Evolutionary conservation across 2,797 vertebrate species (phyloP).

Genomic region (Lacerta viridis): DNA sequence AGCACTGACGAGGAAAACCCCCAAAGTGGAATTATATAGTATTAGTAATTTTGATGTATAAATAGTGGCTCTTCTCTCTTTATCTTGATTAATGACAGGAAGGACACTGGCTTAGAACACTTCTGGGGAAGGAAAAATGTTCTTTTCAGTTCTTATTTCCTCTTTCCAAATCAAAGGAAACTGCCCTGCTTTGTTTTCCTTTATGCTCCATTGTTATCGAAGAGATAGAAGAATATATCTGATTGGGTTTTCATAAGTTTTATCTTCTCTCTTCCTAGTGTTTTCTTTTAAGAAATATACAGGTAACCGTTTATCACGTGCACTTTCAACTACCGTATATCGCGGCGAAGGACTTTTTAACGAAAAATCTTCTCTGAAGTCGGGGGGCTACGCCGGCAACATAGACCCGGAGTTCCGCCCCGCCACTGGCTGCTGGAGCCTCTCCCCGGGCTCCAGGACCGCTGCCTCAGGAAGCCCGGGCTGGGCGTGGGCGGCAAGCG

Average conservation of each 20-base stretch:
- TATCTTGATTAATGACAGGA: constrained; percentile 11
- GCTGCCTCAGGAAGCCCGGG: too few relatives aligned
- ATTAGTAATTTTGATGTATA: not conserved
- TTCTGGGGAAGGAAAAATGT: not conserved
- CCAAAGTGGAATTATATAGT: not conserved
- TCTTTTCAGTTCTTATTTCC: not conserved
- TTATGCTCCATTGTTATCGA: not conserved
- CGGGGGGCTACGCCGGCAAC: too few relatives aligned
- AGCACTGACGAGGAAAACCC: not conserved
- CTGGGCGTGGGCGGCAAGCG: too few relatives aligned
- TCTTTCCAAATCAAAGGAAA: not conserved
- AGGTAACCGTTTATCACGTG: too few relatives aligned
- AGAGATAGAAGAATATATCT: not conserved
- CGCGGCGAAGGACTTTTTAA: too few relatives aligned
- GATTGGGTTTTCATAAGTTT: not conserved
- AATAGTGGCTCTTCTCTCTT: constrained; percentile 31
- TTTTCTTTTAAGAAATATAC: too few relatives aligned
- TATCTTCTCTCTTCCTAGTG: too few relatives aligned
- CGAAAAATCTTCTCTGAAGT: too few relatives aligned
- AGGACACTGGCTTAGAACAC: constrained; percentile 25
- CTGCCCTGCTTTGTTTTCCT: not conserved
- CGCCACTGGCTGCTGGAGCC: too few relatives aligned
- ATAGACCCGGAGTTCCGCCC: too few relatives aligned
- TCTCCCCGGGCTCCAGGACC: too few relatives aligned
- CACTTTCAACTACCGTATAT: too few relatives aligned